Conservation (phyloP, 1,140 invertebrate genomes). For the Drosophila varians region DNA sequence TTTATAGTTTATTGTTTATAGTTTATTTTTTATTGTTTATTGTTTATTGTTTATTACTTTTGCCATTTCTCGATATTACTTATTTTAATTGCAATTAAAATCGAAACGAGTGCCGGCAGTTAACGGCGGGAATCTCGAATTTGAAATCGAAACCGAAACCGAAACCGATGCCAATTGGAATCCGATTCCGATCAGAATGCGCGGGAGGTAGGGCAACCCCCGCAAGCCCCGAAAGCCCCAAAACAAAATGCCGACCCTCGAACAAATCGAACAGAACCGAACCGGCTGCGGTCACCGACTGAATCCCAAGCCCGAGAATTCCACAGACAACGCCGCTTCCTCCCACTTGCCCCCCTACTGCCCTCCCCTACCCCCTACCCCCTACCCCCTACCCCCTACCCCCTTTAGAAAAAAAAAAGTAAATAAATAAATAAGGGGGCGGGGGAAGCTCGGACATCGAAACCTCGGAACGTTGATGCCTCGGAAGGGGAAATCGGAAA, state of each 20-base stretch:
- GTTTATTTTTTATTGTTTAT: slow-evolving; percentile 12
- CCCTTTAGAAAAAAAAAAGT: neutral
- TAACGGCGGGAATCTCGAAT: too few species aligned
- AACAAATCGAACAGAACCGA: slow-evolving; percentile 40
- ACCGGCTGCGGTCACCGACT: slow-evolving; percentile 49
- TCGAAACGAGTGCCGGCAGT: slow-evolving; percentile 20
- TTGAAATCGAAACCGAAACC: neutral
- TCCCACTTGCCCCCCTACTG: too few species aligned
- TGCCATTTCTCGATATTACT: slow-evolving; percentile 48
- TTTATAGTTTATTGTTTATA: slow-evolving; percentile 5
- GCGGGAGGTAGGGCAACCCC: neutral
- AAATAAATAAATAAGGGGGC: neutral
- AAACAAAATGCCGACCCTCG: slow-evolving; percentile 22
- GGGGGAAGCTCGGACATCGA: slow-evolving; percentile 5
- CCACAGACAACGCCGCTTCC: slow-evolving; percentile 12
- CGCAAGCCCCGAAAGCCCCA: neutral
- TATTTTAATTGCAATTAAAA: slow-evolving; percentile 71
- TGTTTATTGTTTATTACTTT: slow-evolving; percentile 25
- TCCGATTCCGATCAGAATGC: neutral
- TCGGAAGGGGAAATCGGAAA: slow-evolving; percentile 1
- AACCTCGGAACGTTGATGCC: slow-evolving; percentile 1
- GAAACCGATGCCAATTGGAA: neutral
- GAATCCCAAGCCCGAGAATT: slow-evolving; percentile 15
- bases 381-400: too few species aligned
- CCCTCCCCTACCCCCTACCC: too few species aligned